Base-by-base conservation (phyloP, 2,797 vertebrate species). In the Euphonia xanthogaster region DNA sequence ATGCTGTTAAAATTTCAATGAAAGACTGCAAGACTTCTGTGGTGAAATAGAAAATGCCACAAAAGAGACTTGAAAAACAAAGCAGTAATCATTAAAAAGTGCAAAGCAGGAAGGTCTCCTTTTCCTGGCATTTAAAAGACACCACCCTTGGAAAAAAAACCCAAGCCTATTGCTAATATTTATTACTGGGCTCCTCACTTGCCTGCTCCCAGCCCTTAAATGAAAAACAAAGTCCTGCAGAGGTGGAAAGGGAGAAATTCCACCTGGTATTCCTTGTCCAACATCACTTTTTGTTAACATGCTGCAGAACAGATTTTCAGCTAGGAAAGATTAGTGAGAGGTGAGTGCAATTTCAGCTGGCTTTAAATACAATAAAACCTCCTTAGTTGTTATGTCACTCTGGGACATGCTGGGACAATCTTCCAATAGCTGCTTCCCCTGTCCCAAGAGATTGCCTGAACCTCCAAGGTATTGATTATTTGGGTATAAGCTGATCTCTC, bases 111-210 rank as follows among this genome's bases (percentile, higher is more conserved):
- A 97, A 97, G 89, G 95, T 95, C 90, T 97, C 96, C 96, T 97
- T 96, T 97, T 98, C 97, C 98, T 97, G 97, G 96, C 82, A 97
- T 97, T 97, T 97, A 96, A 96, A 94, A 94, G 93, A 92, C 83
- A 94, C 84, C 93, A 96, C 96, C 96, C 92, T 75, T 10, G 92
- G 68, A 91, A 95, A 96, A 96, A 28, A 16, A 31, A 12, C 6
- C 10, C 62, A 28, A 23, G 24, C 15, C 55, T 47, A 31, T 51
- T 11, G 8, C 73, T 73, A 45, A 30, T 80, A 50, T 72, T 87
- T 74, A 42, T 81, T 58, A n/a, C 40, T 14, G 37, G 40, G 31
- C 54, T 94, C 63, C 31, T 67, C 35, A 16, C 51, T 60, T 1
- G 7, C 28, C 37, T 48, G 55, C 58, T 90, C 28, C 25, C 80